Conservation (phyloP, 2,113 vertebrate genomes). For the Mesembrinibis cayennensis region DNA sequence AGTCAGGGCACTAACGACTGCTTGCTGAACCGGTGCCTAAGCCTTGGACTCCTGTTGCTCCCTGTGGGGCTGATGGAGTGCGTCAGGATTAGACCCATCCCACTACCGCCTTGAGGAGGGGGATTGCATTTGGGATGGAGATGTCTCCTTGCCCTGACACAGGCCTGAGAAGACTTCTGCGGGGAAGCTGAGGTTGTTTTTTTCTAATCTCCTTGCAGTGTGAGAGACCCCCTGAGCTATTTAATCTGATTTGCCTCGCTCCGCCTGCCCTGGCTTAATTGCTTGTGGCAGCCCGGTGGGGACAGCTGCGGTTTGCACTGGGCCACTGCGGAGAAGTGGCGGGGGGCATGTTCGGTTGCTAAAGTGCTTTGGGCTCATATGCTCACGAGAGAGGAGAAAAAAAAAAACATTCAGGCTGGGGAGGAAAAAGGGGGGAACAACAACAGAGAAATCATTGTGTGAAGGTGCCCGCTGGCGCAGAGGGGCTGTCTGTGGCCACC, state of each 20-base stretch:
- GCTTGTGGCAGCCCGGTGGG: conserved; percentile 51
- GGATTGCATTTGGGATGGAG: neutral
- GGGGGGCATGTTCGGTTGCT: neutral
- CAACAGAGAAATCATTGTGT: conserved; percentile 1
- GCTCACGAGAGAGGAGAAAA: neutral
- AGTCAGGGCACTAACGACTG: neutral
- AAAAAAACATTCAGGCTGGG: neutral
- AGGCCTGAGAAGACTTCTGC: neutral
- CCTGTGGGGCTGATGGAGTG: neutral
- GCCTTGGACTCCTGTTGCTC: neutral
- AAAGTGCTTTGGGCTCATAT: neutral
- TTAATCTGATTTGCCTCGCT: conserved; percentile 66
- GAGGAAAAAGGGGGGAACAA: neutral
- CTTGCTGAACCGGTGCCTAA: neutral
- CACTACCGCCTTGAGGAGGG: neutral
- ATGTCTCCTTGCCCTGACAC: neutral
- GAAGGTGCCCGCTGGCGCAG: neutral
- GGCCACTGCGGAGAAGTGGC: conserved; percentile 1
- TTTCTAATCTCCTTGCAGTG: neutral
- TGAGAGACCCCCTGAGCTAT: conserved; percentile 49
- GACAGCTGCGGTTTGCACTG: conserved; percentile 21
- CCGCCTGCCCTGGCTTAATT: conserved; percentile 45
- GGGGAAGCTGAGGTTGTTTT: neutral
- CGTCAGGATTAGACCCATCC: neutral
- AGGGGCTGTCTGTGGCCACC: neutral